Base-by-base conservation (phyloP, 2,888 invertebrate genomes). In the Tiliacea aurago region DNA sequence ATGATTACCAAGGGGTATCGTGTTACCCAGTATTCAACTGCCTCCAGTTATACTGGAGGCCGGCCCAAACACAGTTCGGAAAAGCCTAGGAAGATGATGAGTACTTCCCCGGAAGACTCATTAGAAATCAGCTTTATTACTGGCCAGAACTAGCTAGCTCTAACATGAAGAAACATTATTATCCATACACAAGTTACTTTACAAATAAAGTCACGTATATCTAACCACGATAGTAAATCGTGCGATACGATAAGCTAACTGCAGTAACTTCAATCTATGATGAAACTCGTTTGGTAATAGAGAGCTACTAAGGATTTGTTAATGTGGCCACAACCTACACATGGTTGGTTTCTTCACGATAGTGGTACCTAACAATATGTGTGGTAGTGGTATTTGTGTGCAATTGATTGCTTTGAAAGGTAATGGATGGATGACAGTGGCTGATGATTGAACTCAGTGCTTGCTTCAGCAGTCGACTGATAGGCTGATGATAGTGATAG, bases 271-370 rank as follows among this genome's bases (percentile, higher is more conserved):
- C 37, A 56, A 64, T 76, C 45, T 41, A 20, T 79, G 79, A 63
- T 49, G 83, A 76, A 79, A 82, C 61, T 33, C 2, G 51, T 79
- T 72, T 70, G 58, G 83, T 51, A 83, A 82, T 18, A 59, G 53
- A 64, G 49, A 66, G 61, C 49, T 43, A 43, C 49, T 43, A 43
- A 70, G 76, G 33, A 78, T 78, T 64, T 68, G 68, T 71, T 61
- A 70, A 81, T 53, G 70, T 69, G 15, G 33, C 15, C 23, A 72
- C 64, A 68, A 63, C 56, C 55, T 70, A 56, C 65, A 66, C 63
- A n/a, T 62, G 37, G 3, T 56, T 65, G 43, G 67, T 82, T 83
- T 80, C 83, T 70, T 73, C 67, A 82, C 11, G 37, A 65, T 58
- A 11, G 2, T 56, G 33, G 68, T 55, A n/a, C n/a, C n/a, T n/a